Percentiles rank a stretch among this genome's conserved stretches.
These are phyloP conservation scores for Lithophane semibrunnea DNA, from an alignment of 2,888 invertebrate species.

Conservation along the genomic window DNA sequence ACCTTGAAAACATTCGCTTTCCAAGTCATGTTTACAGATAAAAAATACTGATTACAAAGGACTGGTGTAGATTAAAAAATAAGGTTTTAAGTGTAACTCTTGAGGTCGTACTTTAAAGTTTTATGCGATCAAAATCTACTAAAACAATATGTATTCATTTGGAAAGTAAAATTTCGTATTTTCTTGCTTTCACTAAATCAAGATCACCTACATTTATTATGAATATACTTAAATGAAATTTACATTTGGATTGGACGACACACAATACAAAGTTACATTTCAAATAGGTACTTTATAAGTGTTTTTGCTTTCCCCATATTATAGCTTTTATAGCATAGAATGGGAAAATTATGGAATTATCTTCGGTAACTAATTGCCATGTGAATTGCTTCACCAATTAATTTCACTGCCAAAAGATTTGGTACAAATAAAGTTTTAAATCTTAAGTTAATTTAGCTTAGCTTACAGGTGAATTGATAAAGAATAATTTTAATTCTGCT, in stretches of 20 bases:
- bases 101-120: no score
- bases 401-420: slow-evolving; percentile 20
- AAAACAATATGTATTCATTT: neutral
- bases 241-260: neutral
- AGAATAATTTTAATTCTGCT: neutral
- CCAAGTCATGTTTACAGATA: neutral
- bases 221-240: neutral
- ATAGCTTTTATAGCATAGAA: neutral
- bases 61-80: no score
- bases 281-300: neutral
- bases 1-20: neutral
- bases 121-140: neutral
- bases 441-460: neutral
- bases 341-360: neutral
- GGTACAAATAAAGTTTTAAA: slow-evolving; percentile 19
- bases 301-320: neutral
- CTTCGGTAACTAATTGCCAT: neutral
- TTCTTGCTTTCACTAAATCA: neutral
- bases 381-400: slow-evolving; percentile 3
- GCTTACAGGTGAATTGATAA: neutral
- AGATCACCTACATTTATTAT: no score
- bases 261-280: neutral
- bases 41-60: neutral
- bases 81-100: no score
- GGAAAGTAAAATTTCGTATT: neutral